Conservation (phyloP, 2,888 invertebrate genomes). For the Chromoteleia sp. region DNA sequence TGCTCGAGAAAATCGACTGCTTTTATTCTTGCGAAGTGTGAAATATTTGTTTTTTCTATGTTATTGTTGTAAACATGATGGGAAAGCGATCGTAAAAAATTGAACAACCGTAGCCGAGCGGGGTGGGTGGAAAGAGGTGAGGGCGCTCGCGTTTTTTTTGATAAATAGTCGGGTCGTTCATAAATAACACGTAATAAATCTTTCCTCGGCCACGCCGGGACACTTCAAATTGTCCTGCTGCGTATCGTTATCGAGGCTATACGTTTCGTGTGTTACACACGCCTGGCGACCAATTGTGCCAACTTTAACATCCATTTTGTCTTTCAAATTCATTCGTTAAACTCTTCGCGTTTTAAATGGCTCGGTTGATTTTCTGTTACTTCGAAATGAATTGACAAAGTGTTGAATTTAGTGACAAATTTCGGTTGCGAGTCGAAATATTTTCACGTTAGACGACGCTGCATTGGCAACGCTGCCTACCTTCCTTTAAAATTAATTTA, state of each 20-base stretch:
- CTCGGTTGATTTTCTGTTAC: constrained; percentile 10
- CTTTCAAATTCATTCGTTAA: constrained; percentile 37
- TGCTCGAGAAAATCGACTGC: constrained; percentile 17
- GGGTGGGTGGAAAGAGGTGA: neutral
- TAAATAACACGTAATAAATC: constrained; percentile 63
- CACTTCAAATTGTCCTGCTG: constrained; percentile 58
- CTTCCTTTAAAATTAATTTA: neutral
- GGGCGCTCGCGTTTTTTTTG: constrained; percentile 30
- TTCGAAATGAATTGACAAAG: neutral
- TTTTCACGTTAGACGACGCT: neutral
- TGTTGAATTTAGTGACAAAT: neutral
- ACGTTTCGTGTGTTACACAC: constrained; percentile 35
- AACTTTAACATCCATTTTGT: constrained; percentile 54
- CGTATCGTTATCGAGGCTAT: constrained; percentile 57
- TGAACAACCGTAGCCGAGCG: constrained; percentile 29
- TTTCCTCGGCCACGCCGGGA: constrained; percentile 44
- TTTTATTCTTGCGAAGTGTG: constrained; percentile 26
- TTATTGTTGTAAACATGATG: constrained; percentile 56
- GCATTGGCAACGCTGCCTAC: no score
- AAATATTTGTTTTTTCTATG: constrained; percentile 53
- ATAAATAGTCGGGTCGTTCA: constrained; percentile 51
- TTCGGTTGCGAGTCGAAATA: neutral
- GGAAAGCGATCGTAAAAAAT: constrained; percentile 55
- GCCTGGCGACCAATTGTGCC: constrained; percentile 39
- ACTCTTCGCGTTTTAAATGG: constrained; percentile 24